These are phyloP conservation scores for Argyrosomus japonicus DNA, from an alignment of 2,113 vertebrate genomes.

Conservation along the genomic window DNA sequence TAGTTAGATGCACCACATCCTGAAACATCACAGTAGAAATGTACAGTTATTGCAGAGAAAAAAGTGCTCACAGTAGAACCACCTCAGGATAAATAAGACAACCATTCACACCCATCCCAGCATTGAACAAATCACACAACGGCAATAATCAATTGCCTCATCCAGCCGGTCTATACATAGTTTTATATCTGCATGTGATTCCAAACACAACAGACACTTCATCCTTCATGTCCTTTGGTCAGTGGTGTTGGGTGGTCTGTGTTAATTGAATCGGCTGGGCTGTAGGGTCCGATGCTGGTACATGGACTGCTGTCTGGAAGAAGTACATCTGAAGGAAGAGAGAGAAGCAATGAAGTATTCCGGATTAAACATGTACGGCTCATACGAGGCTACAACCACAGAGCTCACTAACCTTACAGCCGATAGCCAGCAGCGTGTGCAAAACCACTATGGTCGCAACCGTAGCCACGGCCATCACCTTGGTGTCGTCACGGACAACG, in stretches of 20 bases:
- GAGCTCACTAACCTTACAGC: slow-evolving; percentile 86
- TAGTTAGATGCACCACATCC: neutral
- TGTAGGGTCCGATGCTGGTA: neutral
- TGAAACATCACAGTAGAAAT: slow-evolving; percentile 36
- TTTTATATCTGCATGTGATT: neutral
- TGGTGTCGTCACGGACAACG: slow-evolving; percentile 83
- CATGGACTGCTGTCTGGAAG: slow-evolving; percentile 66
- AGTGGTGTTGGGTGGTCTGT: slow-evolving; percentile 21
- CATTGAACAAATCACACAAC: neutral
- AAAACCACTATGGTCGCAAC: slow-evolving; percentile 82
- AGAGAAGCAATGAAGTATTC: neutral
- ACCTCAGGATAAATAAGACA: slow-evolving; percentile 49
- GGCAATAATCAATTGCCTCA: slow-evolving; percentile 11
- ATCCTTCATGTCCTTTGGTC: slow-evolving; percentile 29
- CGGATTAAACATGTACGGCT: neutral
- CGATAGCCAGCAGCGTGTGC: slow-evolving; percentile 87
- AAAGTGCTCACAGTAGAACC: slow-evolving; percentile 26
- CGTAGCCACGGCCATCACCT: slow-evolving; percentile 74
- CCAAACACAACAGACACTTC: neutral
- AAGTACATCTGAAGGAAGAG: slow-evolving; percentile 80
- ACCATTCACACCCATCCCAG: neutral
- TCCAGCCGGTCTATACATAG: neutral
- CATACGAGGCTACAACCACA: rapidly evolving
- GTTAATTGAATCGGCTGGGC: neutral
- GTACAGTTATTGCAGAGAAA: slow-evolving; percentile 38